Evolutionary conservation across 92 coral and sea anemone genomes (phyloP).

Genomic region (Parazoanthus swiftii): DNA sequence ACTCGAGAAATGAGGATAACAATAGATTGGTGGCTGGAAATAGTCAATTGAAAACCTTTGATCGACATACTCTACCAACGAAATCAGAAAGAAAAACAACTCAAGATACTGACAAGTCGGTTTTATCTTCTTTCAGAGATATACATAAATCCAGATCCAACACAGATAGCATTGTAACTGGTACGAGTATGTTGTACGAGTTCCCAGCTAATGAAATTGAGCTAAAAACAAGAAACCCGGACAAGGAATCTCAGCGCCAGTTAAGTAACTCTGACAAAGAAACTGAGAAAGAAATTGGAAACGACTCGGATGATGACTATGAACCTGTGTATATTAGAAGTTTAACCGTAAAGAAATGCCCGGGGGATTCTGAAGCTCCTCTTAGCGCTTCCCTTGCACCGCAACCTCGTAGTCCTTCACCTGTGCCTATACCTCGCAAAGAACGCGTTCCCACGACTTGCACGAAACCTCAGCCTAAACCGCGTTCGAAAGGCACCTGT

Average conservation of each 20-base stretch:
- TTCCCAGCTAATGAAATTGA: not conserved
- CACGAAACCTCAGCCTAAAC: slow-evolving; percentile 1
- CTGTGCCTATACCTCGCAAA: not conserved
- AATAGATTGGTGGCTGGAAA: not conserved
- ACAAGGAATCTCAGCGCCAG: not conserved
- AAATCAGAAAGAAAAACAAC: not conserved
- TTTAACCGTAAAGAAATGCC: not conserved
- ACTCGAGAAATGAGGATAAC: not conserved
- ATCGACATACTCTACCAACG: not conserved
- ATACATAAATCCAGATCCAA: not conserved
- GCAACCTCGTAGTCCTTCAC: not conserved
- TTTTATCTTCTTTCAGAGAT: not conserved
- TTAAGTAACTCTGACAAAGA: not conserved
- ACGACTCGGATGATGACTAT: not conserved
- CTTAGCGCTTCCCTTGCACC: not conserved
- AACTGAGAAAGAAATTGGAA: not conserved
- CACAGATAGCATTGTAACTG: not conserved
- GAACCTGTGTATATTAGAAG: not conserved
- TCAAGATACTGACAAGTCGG: not conserved
- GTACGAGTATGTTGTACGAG: not conserved
- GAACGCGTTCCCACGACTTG: not conserved
- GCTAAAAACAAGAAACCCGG: not conserved
- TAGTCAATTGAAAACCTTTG: not conserved
- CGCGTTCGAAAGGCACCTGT: not conserved
- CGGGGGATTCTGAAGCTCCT: not conserved